Conservation (phyloP, 2,797 vertebrate genomes). For the Diplodus puntazzo region DNA sequence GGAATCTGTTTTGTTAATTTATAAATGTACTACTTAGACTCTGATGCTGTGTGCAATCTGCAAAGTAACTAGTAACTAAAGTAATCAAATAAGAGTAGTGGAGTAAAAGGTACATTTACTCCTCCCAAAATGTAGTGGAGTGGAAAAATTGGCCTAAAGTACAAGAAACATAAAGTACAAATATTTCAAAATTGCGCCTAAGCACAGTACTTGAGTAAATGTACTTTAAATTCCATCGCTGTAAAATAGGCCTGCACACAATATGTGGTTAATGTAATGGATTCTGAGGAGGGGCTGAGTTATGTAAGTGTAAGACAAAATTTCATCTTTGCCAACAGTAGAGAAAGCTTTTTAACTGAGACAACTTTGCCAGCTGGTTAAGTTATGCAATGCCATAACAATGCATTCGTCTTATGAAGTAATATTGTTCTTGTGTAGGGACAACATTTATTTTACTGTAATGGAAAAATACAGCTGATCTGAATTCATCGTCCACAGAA, state of each 20-base stretch:
- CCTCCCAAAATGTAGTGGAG: too few species aligned
- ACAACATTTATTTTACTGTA: not conserved
- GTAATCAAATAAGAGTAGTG: too few species aligned
- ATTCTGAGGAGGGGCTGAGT: not conserved
- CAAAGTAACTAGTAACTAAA: too few species aligned
- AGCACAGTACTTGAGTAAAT: too few species aligned
- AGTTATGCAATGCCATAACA: not conserved
- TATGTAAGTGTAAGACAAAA: not conserved
- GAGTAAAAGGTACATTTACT: too few species aligned
- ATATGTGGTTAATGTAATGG: not conserved
- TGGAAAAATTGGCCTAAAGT: too few species aligned
- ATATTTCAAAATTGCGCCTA: too few species aligned
- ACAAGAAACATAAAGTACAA: too few species aligned
- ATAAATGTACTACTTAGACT: too few species aligned
- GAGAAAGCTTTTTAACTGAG: not conserved
- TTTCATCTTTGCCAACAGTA: not conserved
- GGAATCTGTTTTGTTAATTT: too few species aligned
- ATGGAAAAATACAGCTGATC: conserved; percentile 14
- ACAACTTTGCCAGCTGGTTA: not conserved
- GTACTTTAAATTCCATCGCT: too few species aligned
- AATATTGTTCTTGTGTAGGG: not conserved
- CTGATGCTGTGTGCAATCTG: too few species aligned
- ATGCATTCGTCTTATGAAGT: not conserved
- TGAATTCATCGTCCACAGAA: conserved; percentile 14
- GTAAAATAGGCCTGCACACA: not conserved